A percentile compares a stretch with the other conserved stretches of the same genome.
Conservation (phyloP, 2,113 vertebrate species). For the Motacilla tschutschensis region DNA sequence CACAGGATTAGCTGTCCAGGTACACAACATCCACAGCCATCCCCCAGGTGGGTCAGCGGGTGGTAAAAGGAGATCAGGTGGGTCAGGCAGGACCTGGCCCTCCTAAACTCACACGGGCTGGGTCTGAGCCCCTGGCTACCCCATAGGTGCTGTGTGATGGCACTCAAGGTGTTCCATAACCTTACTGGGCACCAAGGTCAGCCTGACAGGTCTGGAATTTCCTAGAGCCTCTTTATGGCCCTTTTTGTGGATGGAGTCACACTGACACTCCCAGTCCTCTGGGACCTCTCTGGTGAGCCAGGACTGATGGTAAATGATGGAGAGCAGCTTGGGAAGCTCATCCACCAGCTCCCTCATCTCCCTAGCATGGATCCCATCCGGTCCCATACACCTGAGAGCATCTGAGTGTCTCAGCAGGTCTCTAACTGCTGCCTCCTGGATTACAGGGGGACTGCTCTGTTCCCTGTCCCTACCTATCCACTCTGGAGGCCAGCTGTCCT, state of each 20-base stretch:
- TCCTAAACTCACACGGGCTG: not conserved
- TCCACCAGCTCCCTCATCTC: not conserved
- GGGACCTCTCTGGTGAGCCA: not conserved
- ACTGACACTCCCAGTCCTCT: not conserved
- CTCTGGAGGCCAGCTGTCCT: not conserved
- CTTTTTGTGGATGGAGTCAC: not conserved
- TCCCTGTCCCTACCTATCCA: not conserved
- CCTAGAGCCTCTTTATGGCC: not conserved
- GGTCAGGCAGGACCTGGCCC: not conserved
- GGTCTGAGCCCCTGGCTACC: not conserved
- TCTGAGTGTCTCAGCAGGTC: not conserved
- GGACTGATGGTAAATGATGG: not conserved
- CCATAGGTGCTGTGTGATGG: not conserved
- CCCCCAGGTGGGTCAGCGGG: not conserved
- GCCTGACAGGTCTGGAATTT: not conserved
- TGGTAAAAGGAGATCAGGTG: not conserved
- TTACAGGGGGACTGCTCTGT: not conserved
- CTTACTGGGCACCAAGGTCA: not conserved
- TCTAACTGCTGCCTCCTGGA: not conserved
- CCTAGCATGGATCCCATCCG: not conserved
- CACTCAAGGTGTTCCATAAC: not conserved
- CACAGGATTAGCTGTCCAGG: not conserved
- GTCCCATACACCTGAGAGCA: not conserved
- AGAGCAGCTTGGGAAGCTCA: not conserved
- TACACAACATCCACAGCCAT: not conserved